phyloP scores from a whole-genome alignment of 2,888 invertebrate genomes.

The Baronia brevicornis region DNA sequence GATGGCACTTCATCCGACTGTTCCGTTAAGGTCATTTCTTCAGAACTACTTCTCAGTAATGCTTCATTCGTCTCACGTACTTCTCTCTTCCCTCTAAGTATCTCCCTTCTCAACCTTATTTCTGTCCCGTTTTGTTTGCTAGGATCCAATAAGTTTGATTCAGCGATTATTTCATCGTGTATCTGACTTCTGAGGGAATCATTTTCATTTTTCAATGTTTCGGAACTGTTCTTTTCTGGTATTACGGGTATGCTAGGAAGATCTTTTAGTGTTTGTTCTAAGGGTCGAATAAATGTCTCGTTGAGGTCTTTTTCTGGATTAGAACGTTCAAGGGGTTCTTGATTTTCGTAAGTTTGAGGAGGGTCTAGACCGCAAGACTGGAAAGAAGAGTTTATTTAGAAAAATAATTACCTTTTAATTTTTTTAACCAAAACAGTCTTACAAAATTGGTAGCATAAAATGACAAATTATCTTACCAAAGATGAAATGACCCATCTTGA shows the following conservation, averaged over 20 bases:
- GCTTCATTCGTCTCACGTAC: constrained; percentile 44
- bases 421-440: neutral
- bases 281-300: constrained; percentile 42
- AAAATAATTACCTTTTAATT: neutral
- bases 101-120: constrained; percentile 18
- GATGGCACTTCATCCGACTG: constrained; percentile 35
- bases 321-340: constrained; percentile 47
- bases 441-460: neutral
- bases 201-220: constrained; percentile 40
- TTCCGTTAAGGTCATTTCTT: constrained; percentile 46
- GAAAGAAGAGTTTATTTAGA: constrained; percentile 12
- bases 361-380: constrained; percentile 60
- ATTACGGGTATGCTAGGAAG: constrained; percentile 40
- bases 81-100: constrained; percentile 20
- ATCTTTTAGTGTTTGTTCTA: constrained; percentile 46
- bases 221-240: constrained; percentile 45
- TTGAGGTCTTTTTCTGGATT: constrained; percentile 56
- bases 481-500: constrained; percentile 39
- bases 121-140: constrained; percentile 46
- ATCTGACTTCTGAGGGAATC: constrained; percentile 40
- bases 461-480: constrained; percentile 39
- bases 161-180: constrained; percentile 46
- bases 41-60: constrained; percentile 39
- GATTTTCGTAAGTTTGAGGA: constrained; percentile 57
- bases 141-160: constrained; percentile 44